Conservation (phyloP, 2,888 invertebrate species). For the Eudemis profundana region DNA sequence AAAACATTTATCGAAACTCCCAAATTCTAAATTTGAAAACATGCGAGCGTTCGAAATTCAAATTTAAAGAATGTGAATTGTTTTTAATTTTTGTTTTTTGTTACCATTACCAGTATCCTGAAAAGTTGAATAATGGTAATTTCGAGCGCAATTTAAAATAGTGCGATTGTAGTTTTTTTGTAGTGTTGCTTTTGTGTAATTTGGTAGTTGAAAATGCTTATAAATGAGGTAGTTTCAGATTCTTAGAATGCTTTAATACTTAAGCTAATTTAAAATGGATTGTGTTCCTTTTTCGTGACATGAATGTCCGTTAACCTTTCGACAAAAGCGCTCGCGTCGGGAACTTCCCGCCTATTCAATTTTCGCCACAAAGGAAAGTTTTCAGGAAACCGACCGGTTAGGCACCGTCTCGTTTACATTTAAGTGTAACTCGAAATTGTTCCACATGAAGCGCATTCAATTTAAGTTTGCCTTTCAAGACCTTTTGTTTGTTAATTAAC, state of each 20-base stretch:
- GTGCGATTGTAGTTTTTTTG: background rate
- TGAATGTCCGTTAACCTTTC: slow-evolving; percentile 60
- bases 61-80: slow-evolving; percentile 20
- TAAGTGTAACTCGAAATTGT: slow-evolving; percentile 74
- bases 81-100: background rate
- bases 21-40: slow-evolving; percentile 55
- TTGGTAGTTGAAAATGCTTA: background rate
- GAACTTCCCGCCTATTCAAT: slow-evolving; percentile 78
- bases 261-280: slow-evolving; percentile 33
- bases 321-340: slow-evolving; percentile 65
- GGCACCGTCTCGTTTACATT: slow-evolving; percentile 67
- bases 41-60: slow-evolving; percentile 52
- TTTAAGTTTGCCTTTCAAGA: slow-evolving; percentile 59
- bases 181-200: background rate
- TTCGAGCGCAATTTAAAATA: background rate
- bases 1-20: slow-evolving; percentile 39
- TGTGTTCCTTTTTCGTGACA: slow-evolving; percentile 34
- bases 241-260: slow-evolving; percentile 19
- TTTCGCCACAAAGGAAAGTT: slow-evolving; percentile 79
- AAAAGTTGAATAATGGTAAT: background rate
- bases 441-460: slow-evolving; percentile 62
- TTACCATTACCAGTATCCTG: slow-evolving; percentile 19
- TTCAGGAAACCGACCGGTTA: slow-evolving; percentile 77
- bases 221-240: background rate
- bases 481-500: slow-evolving; percentile 43